Evolutionary conservation across 1,140 invertebrate species (phyloP).

Genomic region (Harlomillsia oculata): DNA sequence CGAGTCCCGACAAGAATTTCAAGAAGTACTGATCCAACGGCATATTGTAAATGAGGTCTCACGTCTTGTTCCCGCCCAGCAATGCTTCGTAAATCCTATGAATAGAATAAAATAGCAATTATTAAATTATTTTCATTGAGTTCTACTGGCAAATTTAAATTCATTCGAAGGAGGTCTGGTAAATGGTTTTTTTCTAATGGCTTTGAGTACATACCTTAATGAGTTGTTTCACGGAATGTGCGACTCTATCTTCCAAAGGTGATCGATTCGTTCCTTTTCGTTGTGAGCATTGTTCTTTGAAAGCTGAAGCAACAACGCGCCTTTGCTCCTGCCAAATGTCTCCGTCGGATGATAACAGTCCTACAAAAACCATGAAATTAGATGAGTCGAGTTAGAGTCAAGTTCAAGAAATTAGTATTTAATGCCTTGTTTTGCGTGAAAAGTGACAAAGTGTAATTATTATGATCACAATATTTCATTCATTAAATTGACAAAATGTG

Average conservation of each 20-base stretch:
- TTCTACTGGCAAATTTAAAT: too few species aligned
- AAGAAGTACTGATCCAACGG: constrained; percentile 65
- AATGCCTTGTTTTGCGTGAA: too few species aligned
- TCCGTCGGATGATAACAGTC: constrained; percentile 70
- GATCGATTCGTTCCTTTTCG: constrained; percentile 48
- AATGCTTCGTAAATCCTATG: constrained; percentile 26
- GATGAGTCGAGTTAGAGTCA: too few species aligned
- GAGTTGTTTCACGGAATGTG: constrained; percentile 41
- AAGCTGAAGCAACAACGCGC: constrained; percentile 56
- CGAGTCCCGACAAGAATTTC: constrained; percentile 62
- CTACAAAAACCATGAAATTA: too few species aligned
- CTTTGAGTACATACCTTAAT: constrained; percentile 40
- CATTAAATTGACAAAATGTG: too few species aligned
- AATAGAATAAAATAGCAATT: not conserved
- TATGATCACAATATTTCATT: too few species aligned
- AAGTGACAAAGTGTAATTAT: too few species aligned
- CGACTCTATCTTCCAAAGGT: constrained; percentile 57
- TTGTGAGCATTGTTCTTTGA: constrained; percentile 66
- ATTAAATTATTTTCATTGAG: too few species aligned
- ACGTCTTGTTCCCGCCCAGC: constrained; percentile 42
- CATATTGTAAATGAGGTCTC: constrained; percentile 50
- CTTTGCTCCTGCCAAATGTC: constrained; percentile 71
- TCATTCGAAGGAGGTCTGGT: too few species aligned
- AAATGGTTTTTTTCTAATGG: too few species aligned
- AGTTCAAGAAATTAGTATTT: too few species aligned